Evolutionary conservation across 2,888 invertebrate genomes (phyloP).

Genomic region (Catocala sponsa): DNA sequence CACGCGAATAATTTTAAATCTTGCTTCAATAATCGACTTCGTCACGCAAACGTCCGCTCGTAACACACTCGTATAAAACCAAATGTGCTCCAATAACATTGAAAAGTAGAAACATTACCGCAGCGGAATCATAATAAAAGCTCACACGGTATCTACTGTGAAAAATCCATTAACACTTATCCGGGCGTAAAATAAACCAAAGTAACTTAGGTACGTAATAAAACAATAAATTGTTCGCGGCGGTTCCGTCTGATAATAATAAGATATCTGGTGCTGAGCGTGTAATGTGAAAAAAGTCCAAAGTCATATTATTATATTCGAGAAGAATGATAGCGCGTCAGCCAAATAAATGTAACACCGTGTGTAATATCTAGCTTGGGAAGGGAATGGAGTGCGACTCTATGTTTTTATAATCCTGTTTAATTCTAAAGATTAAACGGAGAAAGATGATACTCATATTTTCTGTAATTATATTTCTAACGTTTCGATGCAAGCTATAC

Average conservation of each 20-base stretch:
- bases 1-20: slow-evolving; percentile 33
- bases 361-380: slow-evolving; percentile 34
- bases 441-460: no score
- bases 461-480: no score
- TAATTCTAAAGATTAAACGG: neutral
- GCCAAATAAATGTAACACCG: slow-evolving; percentile 23
- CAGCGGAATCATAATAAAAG: slow-evolving; percentile 77
- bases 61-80: slow-evolving; percentile 72
- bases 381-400: slow-evolving; percentile 18
- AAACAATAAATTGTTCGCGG: slow-evolving; percentile 67
- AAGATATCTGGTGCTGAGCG: slow-evolving; percentile 55
- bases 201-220: slow-evolving; percentile 61
- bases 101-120: slow-evolving; percentile 72
- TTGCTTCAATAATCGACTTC: slow-evolving; percentile 65
- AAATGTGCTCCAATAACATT: slow-evolving; percentile 75
- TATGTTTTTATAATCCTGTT: slow-evolving; percentile 5
- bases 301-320: slow-evolving; percentile 67
- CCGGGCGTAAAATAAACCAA: slow-evolving; percentile 71
- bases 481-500: no score
- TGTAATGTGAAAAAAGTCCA: slow-evolving; percentile 46
- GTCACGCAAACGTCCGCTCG: slow-evolving; percentile 71
- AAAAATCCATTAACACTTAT: slow-evolving; percentile 78
- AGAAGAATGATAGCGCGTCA: slow-evolving; percentile 54
- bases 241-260: slow-evolving; percentile 61
- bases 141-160: slow-evolving; percentile 64